Evolutionary conservation across 2,888 invertebrate species (phyloP), one percentile per base, ranked within the genome.

Genomic region (Nomada hirtipes): DNA sequence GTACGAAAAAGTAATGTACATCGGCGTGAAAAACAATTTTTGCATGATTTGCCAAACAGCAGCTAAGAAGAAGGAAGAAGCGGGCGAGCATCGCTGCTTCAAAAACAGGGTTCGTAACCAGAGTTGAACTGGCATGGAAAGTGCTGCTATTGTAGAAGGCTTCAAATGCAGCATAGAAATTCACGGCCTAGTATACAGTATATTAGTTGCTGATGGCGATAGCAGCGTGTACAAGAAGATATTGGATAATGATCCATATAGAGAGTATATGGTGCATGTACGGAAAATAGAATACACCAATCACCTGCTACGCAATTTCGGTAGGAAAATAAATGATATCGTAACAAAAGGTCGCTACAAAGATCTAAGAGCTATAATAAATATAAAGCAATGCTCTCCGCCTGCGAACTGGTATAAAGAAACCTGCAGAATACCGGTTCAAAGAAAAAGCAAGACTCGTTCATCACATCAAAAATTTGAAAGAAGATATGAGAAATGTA

Each of bases 51-150:
- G 50, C 15, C 50, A 50, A 50, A 50, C 50, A 50, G 15, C 15
- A 13, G 50, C 7, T 50, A 15, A 61, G 2, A 42, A 60, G 4
- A 15, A 60, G 9, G 18, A 36, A 36, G 1, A 60, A 36, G 18
- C 60, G 15, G 9, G 36, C 4, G 47, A 42, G 9, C 60, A 70
- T 60, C 15, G 57, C 4, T 70, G 86, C 57, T 87, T 86, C 18
- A 89, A 91, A n/a, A 92, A 92, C 85, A 87, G 88, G 85, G 86
- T 85, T 36, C 4, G 3, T 3, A 57, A 36, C 15, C 29, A 26
- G 20, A 52, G 18, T 55, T 72, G 67, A 15, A 44, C 60, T 10
- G 44, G 47, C 4, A 77, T 67, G 72, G 67, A 77, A 84, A 70
- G 75, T 26, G 85, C 82, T 65, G 80, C 83, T n/a, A 81, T 90